These are phyloP conservation scores for Calliscelio sp. DNA, from an alignment of 2,888 invertebrate genomes.

Conservation along the genomic window DNA sequence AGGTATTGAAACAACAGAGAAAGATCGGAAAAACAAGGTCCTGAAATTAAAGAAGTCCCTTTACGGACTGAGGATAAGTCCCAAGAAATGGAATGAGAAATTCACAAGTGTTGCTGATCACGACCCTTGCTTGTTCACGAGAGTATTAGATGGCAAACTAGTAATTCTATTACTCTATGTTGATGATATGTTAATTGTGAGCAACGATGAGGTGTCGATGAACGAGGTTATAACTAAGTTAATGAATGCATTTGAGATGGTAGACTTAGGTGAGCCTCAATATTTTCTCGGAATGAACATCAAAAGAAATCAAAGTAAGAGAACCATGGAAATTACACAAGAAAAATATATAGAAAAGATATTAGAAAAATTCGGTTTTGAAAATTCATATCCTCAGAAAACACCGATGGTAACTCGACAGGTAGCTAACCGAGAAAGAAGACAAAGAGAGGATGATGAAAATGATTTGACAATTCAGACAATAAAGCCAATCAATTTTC, in stretches of 20 bases:
- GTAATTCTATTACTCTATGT: slow-evolving; percentile 71
- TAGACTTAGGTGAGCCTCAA: slow-evolving; percentile 1
- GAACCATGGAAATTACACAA: slow-evolving; percentile 29
- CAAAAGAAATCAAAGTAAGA: slow-evolving; percentile 56
- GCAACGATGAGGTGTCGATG: slow-evolving; percentile 66
- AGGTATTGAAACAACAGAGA: neutral
- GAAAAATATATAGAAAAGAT: slow-evolving; percentile 47
- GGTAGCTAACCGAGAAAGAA: slow-evolving; percentile 24
- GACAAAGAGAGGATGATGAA: neutral
- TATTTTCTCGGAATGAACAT: slow-evolving; percentile 14
- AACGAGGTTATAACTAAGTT: slow-evolving; percentile 3
- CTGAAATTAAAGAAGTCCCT: slow-evolving; percentile 22
- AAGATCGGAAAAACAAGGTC: slow-evolving; percentile 7
- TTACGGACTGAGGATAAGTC: slow-evolving; percentile 28
- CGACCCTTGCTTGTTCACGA: slow-evolving; percentile 73
- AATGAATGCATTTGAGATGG: slow-evolving; percentile 41
- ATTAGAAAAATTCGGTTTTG: slow-evolving; percentile 47
- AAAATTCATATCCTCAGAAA: slow-evolving; percentile 35
- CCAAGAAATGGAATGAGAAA: slow-evolving; percentile 63
- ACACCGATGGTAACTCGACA: slow-evolving; percentile 19
- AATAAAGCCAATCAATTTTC: neutral
- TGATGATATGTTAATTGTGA: slow-evolving; percentile 50
- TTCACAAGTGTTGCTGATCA: slow-evolving; percentile 65
- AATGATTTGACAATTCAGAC: neutral
- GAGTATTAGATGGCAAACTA: slow-evolving; percentile 53